Evolutionary conservation across 2,113 vertebrate genomes (phyloP).

Genomic region (Grammomys dolichurus): DNA sequence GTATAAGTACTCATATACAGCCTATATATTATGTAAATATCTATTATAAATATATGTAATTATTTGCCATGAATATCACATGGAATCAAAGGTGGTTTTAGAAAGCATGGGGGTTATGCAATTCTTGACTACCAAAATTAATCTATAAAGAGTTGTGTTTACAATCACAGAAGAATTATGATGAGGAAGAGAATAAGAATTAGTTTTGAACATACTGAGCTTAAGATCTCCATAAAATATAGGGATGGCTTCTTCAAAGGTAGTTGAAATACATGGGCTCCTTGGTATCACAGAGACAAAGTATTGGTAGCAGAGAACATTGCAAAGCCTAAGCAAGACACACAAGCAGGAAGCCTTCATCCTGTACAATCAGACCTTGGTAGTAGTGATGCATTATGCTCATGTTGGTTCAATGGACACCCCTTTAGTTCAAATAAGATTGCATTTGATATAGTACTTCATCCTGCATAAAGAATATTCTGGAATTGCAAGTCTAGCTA

Average conservation of each 20-base stretch:
- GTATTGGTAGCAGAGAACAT: background rate
- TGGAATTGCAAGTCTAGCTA: constrained; percentile 1
- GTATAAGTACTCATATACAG: background rate
- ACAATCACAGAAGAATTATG: background rate
- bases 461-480: background rate
- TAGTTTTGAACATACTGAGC: background rate
- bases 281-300: background rate
- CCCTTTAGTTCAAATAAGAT: background rate
- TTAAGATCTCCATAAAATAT: background rate
- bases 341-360: background rate
- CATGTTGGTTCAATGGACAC: background rate
- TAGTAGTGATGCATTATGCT: background rate
- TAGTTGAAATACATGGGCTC: background rate
- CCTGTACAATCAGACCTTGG: background rate
- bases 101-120: constrained; percentile 40
- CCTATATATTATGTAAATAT: constrained; percentile 12
- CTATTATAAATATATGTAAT: constrained; percentile 15
- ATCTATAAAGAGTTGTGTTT: background rate
- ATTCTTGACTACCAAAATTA: constrained; percentile 31
- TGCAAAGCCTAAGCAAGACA: background rate
- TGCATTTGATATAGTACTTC: background rate
- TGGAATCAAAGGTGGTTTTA: constrained; percentile 21
- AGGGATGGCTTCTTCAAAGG: background rate
- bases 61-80: constrained; percentile 45
- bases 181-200: background rate